phyloP scores from a whole-genome alignment of 2,888 invertebrate species.

The Polyommatus icarus region DNA sequence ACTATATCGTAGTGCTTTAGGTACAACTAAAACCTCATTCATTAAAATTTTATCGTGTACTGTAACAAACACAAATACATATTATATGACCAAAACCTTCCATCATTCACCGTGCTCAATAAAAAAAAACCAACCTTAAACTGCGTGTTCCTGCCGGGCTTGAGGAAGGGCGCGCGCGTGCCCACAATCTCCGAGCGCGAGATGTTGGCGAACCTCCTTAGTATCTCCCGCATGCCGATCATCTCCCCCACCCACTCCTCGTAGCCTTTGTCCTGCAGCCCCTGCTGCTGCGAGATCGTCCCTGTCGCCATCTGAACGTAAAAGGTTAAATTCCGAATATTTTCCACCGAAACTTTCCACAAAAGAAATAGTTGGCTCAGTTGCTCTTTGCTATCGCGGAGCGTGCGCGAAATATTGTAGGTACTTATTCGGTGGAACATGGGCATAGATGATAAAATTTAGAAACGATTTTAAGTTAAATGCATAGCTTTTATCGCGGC shows the following conservation, averaged over 20 bases:
- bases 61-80: too few species aligned
- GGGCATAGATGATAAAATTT: neutral
- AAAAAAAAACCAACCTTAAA: slow-evolving; percentile 84
- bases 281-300: slow-evolving; percentile 85
- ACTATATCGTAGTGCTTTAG: too few species aligned
- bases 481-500: too few species aligned
- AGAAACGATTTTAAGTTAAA: too few species aligned
- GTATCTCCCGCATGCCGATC: slow-evolving; percentile 95
- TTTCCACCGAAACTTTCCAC: slow-evolving; percentile 20
- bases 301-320: slow-evolving; percentile 77
- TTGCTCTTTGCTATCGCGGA: neutral
- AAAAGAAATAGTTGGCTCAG: slow-evolving; percentile 2
- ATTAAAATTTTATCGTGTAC: too few species aligned
- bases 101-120: neutral
- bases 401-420: neutral
- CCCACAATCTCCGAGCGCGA: slow-evolving; percentile 91
- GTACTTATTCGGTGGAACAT: too few species aligned
- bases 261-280: slow-evolving; percentile 93
- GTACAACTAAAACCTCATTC: too few species aligned
- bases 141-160: slow-evolving; percentile 95
- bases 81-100: too few species aligned
- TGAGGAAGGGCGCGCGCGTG: slow-evolving; percentile 93
- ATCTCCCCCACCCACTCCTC: slow-evolving; percentile 97
- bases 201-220: slow-evolving; percentile 90
- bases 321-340: slow-evolving; percentile 24